These are phyloP conservation scores for Pachyuromys duprasi DNA, from an alignment of 2,797 vertebrate genomes.

Conservation along the genomic window DNA sequence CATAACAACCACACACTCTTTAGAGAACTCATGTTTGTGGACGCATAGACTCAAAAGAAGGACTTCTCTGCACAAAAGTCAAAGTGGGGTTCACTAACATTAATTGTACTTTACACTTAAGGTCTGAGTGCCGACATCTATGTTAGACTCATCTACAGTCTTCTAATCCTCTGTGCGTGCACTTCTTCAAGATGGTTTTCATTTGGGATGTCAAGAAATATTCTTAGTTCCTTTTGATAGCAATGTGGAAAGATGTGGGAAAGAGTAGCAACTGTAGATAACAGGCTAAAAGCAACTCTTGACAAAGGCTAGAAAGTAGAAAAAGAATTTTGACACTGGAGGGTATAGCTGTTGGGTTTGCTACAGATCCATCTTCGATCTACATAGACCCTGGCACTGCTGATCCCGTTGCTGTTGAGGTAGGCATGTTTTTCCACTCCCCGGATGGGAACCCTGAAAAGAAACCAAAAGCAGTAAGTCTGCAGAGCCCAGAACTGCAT, in stretches of 20 bases:
- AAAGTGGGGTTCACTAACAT: background rate
- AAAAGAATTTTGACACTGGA: accelerated
- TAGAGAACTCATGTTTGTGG: background rate
- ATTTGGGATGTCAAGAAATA: background rate
- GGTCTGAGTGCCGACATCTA: background rate
- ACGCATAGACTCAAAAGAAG: background rate
- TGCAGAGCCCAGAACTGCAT: background rate
- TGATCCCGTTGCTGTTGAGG: background rate
- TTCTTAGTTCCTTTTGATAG: background rate
- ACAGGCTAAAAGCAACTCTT: background rate
- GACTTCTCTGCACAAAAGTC: background rate
- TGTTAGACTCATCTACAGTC: background rate
- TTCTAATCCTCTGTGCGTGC: background rate
- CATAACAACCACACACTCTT: background rate
- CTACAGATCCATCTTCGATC: conserved; percentile 34
- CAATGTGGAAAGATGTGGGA: background rate
- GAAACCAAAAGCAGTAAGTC: background rate
- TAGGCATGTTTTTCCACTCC: background rate
- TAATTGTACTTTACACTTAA: background rate
- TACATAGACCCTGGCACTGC: background rate
- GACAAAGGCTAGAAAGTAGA: accelerated
- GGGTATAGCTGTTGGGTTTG: background rate
- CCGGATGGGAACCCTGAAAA: background rate
- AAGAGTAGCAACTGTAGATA: background rate
- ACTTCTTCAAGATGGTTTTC: background rate